Percentiles rank a stretch among this genome's conserved stretches.
Evolutionary conservation across 2,888 invertebrate genomes (phyloP).

Genomic region (Xestobium rufovillosum): DNA sequence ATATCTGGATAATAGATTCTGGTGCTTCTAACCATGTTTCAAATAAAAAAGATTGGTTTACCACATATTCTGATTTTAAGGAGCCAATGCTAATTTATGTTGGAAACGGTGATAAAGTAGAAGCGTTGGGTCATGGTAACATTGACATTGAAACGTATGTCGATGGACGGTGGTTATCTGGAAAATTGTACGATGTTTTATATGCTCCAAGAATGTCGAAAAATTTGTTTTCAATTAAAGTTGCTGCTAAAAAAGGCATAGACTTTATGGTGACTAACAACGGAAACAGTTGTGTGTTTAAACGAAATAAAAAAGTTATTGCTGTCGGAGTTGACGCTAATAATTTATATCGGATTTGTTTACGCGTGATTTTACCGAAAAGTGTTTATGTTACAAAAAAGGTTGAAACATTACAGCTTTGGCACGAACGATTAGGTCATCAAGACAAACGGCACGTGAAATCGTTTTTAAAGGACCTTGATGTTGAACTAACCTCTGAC

Average conservation of each 20-base stretch:
- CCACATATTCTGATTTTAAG: conserved; percentile 8
- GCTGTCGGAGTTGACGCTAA: conserved; percentile 11
- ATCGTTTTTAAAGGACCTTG: conserved; percentile 13
- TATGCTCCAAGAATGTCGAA: conserved; percentile 9
- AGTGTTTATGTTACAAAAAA: conserved; percentile 8
- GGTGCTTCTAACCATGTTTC: conserved; percentile 20
- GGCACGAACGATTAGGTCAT: conserved; percentile 21
- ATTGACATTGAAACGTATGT: conserved; percentile 16
- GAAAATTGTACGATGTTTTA: conserved; percentile 9
- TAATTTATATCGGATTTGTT: conserved; percentile 10
- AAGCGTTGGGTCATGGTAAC: conserved; percentile 10
- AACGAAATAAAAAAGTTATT: conserved; percentile 7
- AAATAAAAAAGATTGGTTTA: too few species aligned
- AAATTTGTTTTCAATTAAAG: conserved; percentile 16
- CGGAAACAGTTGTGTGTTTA: conserved; percentile 11
- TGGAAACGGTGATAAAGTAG: conserved; percentile 11
- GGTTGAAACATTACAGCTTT: conserved; percentile 15
- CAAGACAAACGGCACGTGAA: conserved; percentile 20
- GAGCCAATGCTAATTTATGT: conserved; percentile 10
- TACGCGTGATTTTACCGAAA: conserved; percentile 12
- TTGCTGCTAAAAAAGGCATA: conserved; percentile 11
- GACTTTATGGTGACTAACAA: conserved; percentile 11
- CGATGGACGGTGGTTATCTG: conserved; percentile 14
- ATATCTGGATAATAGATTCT: conserved; percentile 19
- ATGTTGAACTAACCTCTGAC: conserved; percentile 14